Percentiles rank a stretch among this genome's conserved stretches.
Evolutionary conservation across 2,888 invertebrate species (phyloP).

Genomic region (Chironomus tentans): DNA sequence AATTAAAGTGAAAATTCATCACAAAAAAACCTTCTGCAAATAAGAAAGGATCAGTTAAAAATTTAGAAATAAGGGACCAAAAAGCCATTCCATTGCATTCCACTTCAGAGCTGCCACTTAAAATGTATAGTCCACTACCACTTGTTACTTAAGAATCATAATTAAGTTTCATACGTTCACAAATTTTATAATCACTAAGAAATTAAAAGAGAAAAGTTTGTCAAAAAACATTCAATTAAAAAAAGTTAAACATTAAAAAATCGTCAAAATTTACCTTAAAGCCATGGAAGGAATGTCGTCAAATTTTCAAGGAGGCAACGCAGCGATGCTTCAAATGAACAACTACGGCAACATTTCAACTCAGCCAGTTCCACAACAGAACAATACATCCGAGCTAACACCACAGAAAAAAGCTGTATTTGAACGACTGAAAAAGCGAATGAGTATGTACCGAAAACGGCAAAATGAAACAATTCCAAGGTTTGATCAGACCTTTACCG

Average conservation of each 20-base stretch:
- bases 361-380: constrained; percentile 44
- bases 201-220: not conserved
- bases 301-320: constrained; percentile 6
- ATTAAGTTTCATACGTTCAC: too few species aligned
- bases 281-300: not conserved
- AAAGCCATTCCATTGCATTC: too few species aligned
- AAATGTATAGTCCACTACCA: too few species aligned
- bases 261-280: not conserved
- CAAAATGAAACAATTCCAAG: constrained; percentile 80
- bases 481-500: constrained; percentile 79
- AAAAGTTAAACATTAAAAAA: not conserved
- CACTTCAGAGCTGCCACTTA: too few species aligned
- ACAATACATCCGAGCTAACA: constrained; percentile 56
- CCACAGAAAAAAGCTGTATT: constrained; percentile 78
- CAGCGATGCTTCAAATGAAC: constrained; percentile 9
- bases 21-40: too few species aligned
- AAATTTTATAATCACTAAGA: not conserved
- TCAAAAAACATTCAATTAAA: not conserved
- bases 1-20: too few species aligned
- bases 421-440: constrained; percentile 73
- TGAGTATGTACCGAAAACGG: constrained; percentile 77
- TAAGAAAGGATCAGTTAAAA: too few species aligned
- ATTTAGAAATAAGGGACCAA: too few species aligned
- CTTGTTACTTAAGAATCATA: too few species aligned
- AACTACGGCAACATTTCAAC: not conserved